These are phyloP conservation scores for Hypotaenidia okinawae DNA, from an alignment of 2,797 vertebrate species.

Conservation along the genomic window DNA sequence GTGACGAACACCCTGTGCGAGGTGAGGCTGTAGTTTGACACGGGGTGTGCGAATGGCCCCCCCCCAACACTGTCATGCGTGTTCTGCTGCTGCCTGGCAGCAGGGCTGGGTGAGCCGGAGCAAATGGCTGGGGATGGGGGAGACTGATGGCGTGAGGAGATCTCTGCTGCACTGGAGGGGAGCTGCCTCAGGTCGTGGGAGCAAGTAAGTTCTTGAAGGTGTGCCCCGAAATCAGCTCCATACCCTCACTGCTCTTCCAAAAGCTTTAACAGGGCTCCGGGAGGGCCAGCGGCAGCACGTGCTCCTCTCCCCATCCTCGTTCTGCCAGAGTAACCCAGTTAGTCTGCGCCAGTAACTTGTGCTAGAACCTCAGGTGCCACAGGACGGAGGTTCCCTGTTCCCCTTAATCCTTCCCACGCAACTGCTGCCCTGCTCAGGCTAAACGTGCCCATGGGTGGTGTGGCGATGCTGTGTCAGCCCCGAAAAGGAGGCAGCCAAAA, in stretches of 20 bases:
- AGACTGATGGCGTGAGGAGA: neutral
- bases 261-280: accelerated
- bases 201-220: neutral
- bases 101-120: neutral
- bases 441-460: neutral
- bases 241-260: neutral
- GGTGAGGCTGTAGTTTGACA: accelerated
- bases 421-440: neutral
- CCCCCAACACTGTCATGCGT: accelerated
- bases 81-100: neutral
- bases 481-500: neutral
- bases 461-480: accelerated
- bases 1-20: accelerated
- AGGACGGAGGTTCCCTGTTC: neutral
- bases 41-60: accelerated
- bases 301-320: neutral
- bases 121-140: accelerated
- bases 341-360: accelerated
- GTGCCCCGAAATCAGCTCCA: neutral
- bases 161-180: neutral
- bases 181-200: accelerated
- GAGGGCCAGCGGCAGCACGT: accelerated
- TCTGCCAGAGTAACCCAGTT: neutral
- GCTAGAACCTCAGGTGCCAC: accelerated
- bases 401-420: neutral